Evolutionary conservation across 2,797 vertebrate species (phyloP).

Genomic region (Tangara arthus): DNA sequence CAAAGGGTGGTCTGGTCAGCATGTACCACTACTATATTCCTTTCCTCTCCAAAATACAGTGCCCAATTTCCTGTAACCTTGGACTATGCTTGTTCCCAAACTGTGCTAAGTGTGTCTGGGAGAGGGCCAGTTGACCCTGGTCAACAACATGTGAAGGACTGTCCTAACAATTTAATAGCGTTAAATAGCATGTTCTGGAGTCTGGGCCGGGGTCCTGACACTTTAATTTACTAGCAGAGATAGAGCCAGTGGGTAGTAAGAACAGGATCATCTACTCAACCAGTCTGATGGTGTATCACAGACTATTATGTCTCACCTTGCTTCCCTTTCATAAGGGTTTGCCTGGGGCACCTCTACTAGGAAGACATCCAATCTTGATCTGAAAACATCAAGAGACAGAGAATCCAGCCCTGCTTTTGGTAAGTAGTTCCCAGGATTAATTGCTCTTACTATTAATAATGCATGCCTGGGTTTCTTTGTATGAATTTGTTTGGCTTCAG

Average conservation of each 20-base stretch:
- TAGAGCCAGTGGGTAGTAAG: not conserved
- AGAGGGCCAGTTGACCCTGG: not conserved
- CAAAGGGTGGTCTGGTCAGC: not conserved
- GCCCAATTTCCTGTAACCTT: not conserved
- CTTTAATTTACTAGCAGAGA: not conserved
- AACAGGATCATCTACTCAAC: conserved; percentile 19
- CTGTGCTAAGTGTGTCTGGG: not conserved
- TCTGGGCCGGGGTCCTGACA: not conserved
- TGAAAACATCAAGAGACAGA: conserved; percentile 57
- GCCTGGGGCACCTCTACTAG: conserved; percentile 54
- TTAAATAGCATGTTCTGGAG: not conserved
- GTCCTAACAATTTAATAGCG: not conserved
- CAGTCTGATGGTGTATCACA: not conserved
- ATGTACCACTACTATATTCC: not conserved
- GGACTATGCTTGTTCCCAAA: not conserved
- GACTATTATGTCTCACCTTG: conserved; percentile 30
- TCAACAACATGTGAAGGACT: not conserved
- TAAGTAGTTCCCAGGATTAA: conserved; percentile 63
- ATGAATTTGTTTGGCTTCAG: conserved; percentile 42
- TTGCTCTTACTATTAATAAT: conserved; percentile 60
- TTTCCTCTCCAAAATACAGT: not conserved
- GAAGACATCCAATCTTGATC: conserved; percentile 57
- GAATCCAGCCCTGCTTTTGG: conserved; percentile 39
- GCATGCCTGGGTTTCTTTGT: conserved; percentile 56
- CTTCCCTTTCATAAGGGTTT: conserved; percentile 32